Base-by-base conservation (phyloP, 2,113 vertebrate genomes). In the Cathartes aura region DNA sequence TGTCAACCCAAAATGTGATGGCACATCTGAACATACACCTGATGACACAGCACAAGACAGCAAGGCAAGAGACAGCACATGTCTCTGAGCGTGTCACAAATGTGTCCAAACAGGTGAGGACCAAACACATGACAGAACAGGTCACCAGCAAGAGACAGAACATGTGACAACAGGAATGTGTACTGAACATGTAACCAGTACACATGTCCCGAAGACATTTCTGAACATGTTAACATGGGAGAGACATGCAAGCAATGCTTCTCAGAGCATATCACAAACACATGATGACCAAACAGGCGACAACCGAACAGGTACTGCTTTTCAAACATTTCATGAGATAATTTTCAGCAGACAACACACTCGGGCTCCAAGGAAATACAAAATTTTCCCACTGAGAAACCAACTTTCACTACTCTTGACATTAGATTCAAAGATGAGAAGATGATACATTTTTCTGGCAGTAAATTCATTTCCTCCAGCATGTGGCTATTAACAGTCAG, bases 401-500 rank as follows among this genome's bases (percentile, higher is more conserved):
- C 29, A 82, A 55, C 21, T 85, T 84, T 52, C 17, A 10, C 45
- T 72, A 15, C 40, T 81, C 36, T 16, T 74, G 56, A 87, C 22
- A 26, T 55, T 15, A 88, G 42, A 86, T 48, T 85, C 45, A 73
- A 89, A 93, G 82, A 72, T 66, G n/a, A 72, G 52, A 59, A 56
- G 73, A 76, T 8, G 8, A 79, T 34, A 84, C 42, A 36, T 90
- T 82, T 93, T 87, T 66, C 94, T 95, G 89, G 66, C 84, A 88
- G 66, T 53, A 74, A 90, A 82, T 83, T 85, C 0, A 62, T 55
- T 80, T 97, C 87, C 42, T 90, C 38, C 64, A 59, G 78, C 32
- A n/a, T 47, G n/a, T 12, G 26, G 36, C 74, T 96, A 91, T 90
- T 96, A 93, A 93, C 86, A 97, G 76, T 42, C 72, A 72, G 64